Conservation (phyloP, 2,888 invertebrate species). For the Drosophila prolongata region DNA sequence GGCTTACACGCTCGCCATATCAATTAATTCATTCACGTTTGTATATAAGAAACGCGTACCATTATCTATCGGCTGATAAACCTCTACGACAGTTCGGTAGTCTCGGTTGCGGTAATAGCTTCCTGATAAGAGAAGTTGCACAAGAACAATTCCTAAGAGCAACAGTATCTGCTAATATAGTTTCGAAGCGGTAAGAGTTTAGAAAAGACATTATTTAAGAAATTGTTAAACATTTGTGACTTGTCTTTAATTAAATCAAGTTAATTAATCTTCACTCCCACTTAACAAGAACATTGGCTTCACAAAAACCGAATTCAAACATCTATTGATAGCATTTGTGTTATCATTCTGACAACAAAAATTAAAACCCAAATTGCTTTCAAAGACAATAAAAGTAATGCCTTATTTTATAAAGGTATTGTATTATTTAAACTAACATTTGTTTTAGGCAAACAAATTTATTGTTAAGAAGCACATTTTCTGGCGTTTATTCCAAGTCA, state of each 20-base stretch:
- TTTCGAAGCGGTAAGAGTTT: too few relatives aligned
- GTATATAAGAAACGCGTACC: constrained; percentile 13
- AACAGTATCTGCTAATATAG: constrained; percentile 1
- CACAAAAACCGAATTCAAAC: too few relatives aligned
- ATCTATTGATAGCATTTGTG: too few relatives aligned
- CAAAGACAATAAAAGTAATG: too few relatives aligned
- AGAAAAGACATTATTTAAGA: background rate
- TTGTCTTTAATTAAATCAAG: too few relatives aligned
- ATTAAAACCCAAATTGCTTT: background rate
- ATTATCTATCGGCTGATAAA: constrained; percentile 33
- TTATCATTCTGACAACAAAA: background rate
- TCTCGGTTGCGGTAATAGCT: constrained; percentile 21
- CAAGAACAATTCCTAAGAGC: background rate
- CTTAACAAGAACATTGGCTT: too few relatives aligned
- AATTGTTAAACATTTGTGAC: too few relatives aligned
- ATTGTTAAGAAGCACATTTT: background rate
- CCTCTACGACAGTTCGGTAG: constrained; percentile 1
- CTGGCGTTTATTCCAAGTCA: background rate
- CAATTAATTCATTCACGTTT: constrained; percentile 23
- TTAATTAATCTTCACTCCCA: too few relatives aligned
- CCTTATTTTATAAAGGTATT: too few relatives aligned
- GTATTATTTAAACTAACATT: too few relatives aligned
- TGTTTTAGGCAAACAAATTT: too few relatives aligned
- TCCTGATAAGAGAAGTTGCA: constrained; percentile 20
- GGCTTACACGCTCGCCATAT: constrained; percentile 9